A percentile compares a stretch with the other conserved stretches of the same genome.
phyloP scores from a whole-genome alignment of 1,140 invertebrate genomes.

The Wiebesia pumilae region DNA sequence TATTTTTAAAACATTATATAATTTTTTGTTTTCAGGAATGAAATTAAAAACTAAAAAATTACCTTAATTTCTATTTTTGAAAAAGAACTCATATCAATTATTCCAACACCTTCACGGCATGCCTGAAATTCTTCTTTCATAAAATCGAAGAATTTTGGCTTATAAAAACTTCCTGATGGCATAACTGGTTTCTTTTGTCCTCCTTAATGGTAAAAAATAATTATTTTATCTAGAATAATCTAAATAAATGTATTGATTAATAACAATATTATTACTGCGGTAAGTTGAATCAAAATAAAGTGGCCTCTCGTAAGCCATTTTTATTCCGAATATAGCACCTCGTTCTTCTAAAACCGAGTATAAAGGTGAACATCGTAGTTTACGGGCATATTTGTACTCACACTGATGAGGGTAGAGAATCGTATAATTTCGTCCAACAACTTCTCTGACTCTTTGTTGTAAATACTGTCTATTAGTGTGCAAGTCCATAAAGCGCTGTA shows the following conservation, averaged over 20 bases:
- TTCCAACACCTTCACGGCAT: conserved; percentile 85
- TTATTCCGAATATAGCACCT: conserved; percentile 88
- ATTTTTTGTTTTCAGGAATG: no score
- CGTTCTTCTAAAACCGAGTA: conserved; percentile 84
- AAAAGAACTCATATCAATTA: conserved; percentile 91
- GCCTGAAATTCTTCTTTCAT: conserved; percentile 86
- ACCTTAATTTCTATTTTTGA: conserved; percentile 88
- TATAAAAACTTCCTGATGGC: conserved; percentile 80
- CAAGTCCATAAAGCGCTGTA: conserved; percentile 86
- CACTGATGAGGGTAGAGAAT: conserved; percentile 80
- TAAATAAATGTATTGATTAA: conserved; percentile 10
- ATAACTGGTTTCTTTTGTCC: conserved; percentile 73
- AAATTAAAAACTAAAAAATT: conserved; percentile 43
- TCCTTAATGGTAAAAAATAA: conserved; percentile 60
- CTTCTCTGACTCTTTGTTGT: conserved; percentile 83
- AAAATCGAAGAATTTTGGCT: conserved; percentile 86
- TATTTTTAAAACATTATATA: no score
- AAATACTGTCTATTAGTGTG: conserved; percentile 88
- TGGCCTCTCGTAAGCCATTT: conserved; percentile 91
- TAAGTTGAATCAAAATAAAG: conserved; percentile 78
- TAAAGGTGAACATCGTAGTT: conserved; percentile 85
- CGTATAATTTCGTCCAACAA: conserved; percentile 82
- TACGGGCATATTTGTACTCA: conserved; percentile 82
- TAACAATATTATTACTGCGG: conserved; percentile 65
- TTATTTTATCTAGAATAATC: not conserved